Evolutionary conservation across 2,888 invertebrate species (phyloP).

Genomic region (Chrysina gloriosa): DNA sequence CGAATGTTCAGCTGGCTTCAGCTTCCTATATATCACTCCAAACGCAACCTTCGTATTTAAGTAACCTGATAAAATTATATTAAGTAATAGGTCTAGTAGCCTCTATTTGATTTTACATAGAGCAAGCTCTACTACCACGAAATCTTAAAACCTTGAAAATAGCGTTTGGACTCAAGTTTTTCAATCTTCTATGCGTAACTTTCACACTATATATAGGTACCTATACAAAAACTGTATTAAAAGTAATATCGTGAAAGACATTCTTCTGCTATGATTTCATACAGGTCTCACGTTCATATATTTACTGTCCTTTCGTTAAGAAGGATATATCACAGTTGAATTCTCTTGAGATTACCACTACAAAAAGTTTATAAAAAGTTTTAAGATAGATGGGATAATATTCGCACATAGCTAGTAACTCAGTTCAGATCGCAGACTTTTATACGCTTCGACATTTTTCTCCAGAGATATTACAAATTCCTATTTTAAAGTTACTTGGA

Average conservation of each 20-base stretch:
- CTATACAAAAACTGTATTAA: background rate
- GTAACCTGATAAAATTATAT: too few relatives aligned
- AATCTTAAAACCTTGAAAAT: too few relatives aligned
- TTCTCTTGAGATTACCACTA: slow-evolving; percentile 31
- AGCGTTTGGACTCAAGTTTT: too few relatives aligned
- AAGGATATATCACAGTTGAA: slow-evolving; percentile 32
- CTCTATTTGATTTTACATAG: too few relatives aligned
- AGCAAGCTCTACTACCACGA: too few relatives aligned
- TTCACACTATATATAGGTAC: too few relatives aligned
- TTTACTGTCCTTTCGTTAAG: slow-evolving; percentile 29
- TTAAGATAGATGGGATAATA: slow-evolving; percentile 39
- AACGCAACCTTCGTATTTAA: too few relatives aligned
- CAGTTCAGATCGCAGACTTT: slow-evolving; percentile 31
- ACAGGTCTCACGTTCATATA: slow-evolving; percentile 21
- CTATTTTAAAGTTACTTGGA: slow-evolving; percentile 24
- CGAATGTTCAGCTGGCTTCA: too few relatives aligned
- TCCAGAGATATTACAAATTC: slow-evolving; percentile 32
- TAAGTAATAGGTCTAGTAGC: too few relatives aligned
- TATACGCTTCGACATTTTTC: slow-evolving; percentile 25
- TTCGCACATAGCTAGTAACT: slow-evolving; percentile 33
- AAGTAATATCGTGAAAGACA: background rate
- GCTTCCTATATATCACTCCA: too few relatives aligned
- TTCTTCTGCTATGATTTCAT: background rate
- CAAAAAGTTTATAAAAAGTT: slow-evolving; percentile 37
- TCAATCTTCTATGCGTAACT: too few relatives aligned